Conservation (phyloP, 2,888 invertebrate species). For the Acronicta alni region DNA sequence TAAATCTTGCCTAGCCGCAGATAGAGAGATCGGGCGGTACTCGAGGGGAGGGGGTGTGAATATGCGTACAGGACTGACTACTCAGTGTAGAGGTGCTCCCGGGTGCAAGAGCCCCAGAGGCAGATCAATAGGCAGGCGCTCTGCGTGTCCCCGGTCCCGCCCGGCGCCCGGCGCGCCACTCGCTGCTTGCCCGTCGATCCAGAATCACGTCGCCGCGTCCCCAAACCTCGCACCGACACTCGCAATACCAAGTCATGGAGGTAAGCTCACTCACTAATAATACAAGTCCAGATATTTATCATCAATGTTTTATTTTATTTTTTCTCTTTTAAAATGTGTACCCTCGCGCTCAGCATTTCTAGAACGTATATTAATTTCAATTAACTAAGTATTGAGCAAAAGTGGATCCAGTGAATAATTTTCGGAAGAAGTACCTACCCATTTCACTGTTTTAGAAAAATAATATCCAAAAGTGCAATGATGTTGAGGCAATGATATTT, state of each 20-base stretch:
- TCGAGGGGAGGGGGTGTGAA: slow-evolving; percentile 61
- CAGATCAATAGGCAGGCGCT: slow-evolving; percentile 81
- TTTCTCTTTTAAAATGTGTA: slow-evolving; percentile 8
- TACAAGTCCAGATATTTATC: slow-evolving; percentile 5
- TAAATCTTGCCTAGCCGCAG: slow-evolving; percentile 81
- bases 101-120: slow-evolving; percentile 75
- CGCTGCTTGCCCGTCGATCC: slow-evolving; percentile 47
- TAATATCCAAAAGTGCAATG: slow-evolving; percentile 24
- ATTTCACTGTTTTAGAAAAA: slow-evolving; percentile 46
- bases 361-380: slow-evolving; percentile 1
- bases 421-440: slow-evolving; percentile 11
- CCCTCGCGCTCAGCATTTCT: slow-evolving; percentile 18
- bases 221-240: slow-evolving; percentile 17
- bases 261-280: slow-evolving; percentile 52
- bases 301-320: slow-evolving; percentile 1
- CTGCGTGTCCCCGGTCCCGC: slow-evolving; percentile 63
- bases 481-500: slow-evolving; percentile 3
- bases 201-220: slow-evolving; percentile 30
- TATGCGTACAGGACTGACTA: slow-evolving; percentile 69
- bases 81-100: slow-evolving; percentile 65
- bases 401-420: slow-evolving; percentile 18
- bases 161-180: slow-evolving; percentile 56
- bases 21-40: slow-evolving; percentile 64
- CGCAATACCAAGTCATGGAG: slow-evolving; percentile 64
- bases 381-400: slow-evolving; percentile 37